Evolutionary conservation across 2,113 vertebrate genomes (phyloP).

Genomic region (Neotoma lepida): DNA sequence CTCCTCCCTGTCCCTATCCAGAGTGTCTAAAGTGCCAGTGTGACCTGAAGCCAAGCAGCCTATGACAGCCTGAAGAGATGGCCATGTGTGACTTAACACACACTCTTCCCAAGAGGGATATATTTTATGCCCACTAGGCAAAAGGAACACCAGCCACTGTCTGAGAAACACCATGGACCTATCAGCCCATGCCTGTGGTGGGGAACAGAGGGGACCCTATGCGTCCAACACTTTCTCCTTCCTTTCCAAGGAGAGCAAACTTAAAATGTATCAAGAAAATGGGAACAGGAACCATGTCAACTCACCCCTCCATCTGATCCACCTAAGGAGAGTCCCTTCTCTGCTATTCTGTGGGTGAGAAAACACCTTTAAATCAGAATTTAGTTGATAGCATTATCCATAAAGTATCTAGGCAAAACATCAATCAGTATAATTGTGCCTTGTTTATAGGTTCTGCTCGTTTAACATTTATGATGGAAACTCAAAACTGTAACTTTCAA

Average conservation of each 20-base stretch:
- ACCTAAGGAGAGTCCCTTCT: conserved; percentile 93
- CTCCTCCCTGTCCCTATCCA: background rate
- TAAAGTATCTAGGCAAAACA: background rate
- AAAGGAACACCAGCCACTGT: background rate
- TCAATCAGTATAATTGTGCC: rapidly evolving
- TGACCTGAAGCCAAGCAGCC: background rate
- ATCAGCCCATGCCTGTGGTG: rapidly evolving
- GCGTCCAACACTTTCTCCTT: rapidly evolving
- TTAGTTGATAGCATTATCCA: background rate
- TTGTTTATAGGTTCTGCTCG: background rate
- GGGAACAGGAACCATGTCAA: conserved; percentile 68
- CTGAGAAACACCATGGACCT: background rate
- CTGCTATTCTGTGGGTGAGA: conserved; percentile 90
- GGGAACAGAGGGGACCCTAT: background rate
- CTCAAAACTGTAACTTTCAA: background rate
- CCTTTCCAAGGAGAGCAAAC: conserved; percentile 16
- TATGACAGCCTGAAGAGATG: background rate
- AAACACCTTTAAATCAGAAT: conserved; percentile 74
- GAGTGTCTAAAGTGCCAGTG: rapidly evolving
- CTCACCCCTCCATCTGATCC: conserved; percentile 99
- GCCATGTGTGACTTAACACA: background rate
- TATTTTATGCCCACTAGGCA: rapidly evolving
- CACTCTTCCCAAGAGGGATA: background rate
- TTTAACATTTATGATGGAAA: background rate
- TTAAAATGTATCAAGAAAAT: conserved; percentile 56